Evolutionary conservation across 2,888 invertebrate genomes (phyloP).

Genomic region (Leucophenga montana): DNA sequence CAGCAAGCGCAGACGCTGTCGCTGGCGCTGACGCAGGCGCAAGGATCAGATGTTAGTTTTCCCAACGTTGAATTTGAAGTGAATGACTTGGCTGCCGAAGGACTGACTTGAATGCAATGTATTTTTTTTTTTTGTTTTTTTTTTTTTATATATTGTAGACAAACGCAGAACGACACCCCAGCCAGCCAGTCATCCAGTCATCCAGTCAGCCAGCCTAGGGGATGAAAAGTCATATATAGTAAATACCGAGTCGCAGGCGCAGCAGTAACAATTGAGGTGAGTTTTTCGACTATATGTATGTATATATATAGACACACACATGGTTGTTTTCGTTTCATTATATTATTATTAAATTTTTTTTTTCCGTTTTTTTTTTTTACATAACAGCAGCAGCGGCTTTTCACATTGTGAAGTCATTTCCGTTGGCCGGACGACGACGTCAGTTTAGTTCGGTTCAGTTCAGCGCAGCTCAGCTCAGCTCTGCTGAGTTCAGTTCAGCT

Average conservation of each 20-base stretch:
- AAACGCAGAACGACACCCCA: constrained; percentile 53
- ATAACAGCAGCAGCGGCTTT: constrained; percentile 40
- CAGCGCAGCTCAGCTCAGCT: constrained; percentile 33
- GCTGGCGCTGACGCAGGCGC: constrained; percentile 33
- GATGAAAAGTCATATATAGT: constrained; percentile 67
- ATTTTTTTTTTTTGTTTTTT: no score
- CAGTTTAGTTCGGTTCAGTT: background rate
- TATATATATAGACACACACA: constrained; percentile 32
- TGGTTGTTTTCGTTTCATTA: constrained; percentile 58
- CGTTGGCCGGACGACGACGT: constrained; percentile 56
- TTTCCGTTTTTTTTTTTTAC: constrained; percentile 42
- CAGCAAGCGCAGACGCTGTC: no score
- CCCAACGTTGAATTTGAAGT: constrained; percentile 55
- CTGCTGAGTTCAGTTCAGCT: constrained; percentile 23
- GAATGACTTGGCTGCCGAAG: constrained; percentile 40
- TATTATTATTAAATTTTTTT: constrained; percentile 27
- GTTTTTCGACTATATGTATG: constrained; percentile 8
- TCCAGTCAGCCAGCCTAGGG: constrained; percentile 56
- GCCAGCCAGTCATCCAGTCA: no score
- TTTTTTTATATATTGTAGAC: background rate
- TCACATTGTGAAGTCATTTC: constrained; percentile 67
- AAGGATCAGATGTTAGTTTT: constrained; percentile 73
- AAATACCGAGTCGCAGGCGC: constrained; percentile 28
- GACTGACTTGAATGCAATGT: constrained; percentile 18
- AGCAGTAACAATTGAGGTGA: constrained; percentile 3